A percentile compares a stretch with the other conserved stretches of the same genome.
These are phyloP conservation scores for Aselliscus stoliczkanus DNA, from an alignment of 2,797 vertebrate genomes.

Conservation along the genomic window DNA sequence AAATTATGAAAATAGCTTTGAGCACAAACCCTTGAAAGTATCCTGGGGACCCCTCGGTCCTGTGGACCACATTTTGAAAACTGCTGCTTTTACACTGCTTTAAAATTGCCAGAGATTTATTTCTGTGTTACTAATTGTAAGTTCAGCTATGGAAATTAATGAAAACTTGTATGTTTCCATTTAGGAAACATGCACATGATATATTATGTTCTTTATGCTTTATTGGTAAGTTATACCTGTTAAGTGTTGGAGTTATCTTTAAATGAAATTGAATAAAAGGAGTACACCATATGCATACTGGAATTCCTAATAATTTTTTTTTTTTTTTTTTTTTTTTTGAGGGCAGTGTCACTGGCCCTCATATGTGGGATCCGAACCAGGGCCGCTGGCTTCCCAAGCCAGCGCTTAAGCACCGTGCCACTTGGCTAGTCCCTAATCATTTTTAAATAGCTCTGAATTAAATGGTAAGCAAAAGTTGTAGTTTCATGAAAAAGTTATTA, in stretches of 20 bases:
- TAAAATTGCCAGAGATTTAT: constrained; percentile 1
- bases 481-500: constrained; percentile 32
- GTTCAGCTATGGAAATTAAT: not conserved
- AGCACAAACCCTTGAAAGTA: not conserved
- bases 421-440: no score
- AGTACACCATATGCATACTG: not conserved
- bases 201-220: not conserved
- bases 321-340: no score
- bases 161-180: not conserved
- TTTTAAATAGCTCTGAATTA: constrained; percentile 32
- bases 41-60: not conserved
- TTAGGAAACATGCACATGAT: not conserved
- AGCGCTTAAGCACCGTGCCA: no score
- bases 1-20: not conserved
- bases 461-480: not conserved
- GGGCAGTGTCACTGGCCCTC: no score
- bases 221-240: not conserved
- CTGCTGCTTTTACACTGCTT: not conserved
- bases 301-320: constrained; percentile 36
- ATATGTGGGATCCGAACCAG: no score
- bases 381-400: no score
- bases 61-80: constrained; percentile 4
- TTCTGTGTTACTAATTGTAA: not conserved
- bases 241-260: not conserved
- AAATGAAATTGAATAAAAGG: not conserved